phyloP scores from a whole-genome alignment of 2,797 vertebrate genomes.

The Saguinus oedipus region DNA sequence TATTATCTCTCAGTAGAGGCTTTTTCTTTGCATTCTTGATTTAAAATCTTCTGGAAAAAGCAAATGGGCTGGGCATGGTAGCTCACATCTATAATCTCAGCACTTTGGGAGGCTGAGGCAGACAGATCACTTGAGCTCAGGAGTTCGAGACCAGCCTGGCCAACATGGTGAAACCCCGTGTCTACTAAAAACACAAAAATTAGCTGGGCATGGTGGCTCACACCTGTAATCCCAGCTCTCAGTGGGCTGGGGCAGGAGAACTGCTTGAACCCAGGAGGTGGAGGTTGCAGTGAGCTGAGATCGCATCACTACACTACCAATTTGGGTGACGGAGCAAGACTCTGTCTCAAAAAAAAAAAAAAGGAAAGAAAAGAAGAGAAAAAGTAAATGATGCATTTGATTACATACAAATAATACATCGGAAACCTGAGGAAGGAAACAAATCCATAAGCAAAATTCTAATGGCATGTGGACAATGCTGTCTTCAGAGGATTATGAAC shows the following conservation, averaged over 20 bases:
- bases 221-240: background rate
- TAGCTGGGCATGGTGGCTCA: background rate
- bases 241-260: background rate
- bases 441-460: background rate
- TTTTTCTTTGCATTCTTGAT: background rate
- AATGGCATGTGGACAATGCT: background rate
- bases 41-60: background rate
- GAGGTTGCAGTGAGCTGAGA: background rate
- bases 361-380: background rate
- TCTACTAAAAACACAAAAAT: background rate
- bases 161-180: background rate
- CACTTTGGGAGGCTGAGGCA: background rate
- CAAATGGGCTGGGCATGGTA: rapidly evolving
- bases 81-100: background rate
- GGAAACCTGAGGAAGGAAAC: background rate
- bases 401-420: background rate
- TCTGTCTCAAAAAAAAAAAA: background rate
- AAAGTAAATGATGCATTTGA: background rate
- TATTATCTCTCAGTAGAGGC: background rate
- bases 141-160: background rate
- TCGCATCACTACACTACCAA: background rate
- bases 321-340: background rate
- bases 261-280: background rate
- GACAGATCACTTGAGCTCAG: background rate
- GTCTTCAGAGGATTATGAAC: background rate